Base-by-base conservation (phyloP, 1,140 invertebrate genomes). In the Probaryconus sp. region DNA sequence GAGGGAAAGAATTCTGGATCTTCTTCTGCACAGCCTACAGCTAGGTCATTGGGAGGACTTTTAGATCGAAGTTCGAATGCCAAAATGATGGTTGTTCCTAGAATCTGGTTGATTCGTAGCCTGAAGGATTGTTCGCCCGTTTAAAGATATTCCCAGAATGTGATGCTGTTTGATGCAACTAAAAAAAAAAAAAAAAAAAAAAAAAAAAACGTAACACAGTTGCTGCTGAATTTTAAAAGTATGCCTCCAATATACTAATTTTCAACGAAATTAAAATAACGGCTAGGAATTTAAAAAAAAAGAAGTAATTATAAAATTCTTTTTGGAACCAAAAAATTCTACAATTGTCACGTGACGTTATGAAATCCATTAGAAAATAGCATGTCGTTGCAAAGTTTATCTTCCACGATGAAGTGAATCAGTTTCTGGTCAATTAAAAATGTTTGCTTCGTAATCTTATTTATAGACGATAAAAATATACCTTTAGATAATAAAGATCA, bases 151-250 rank as follows among this genome's bases (percentile, higher is more conserved):
- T 65, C 63, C 43, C 42, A 67, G 51, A 50, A 67, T 13, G 26
- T 55, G 40, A 21, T 56, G 37, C 21, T 21, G 40, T 48, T 47
- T 0, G 26, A 21, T 50, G 33, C 31, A 56, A 11, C 17, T n/a
- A n/a, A n/a, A n/a, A n/a, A n/a, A n/a, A n/a, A n/a, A n/a, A n/a
- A 11, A 1, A 26, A 24, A 56, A 67, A 64, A 63, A 11, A 1
- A 26, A 24, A 56, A 67, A 64, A 63, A 67, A 65, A 65, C 63
- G 63, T 67, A 67, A 67, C 30, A 67, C 63, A 67, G 63, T 56
- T 67, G 63, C 63, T 28, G 31, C 42, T 24, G 31, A 56, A 48
- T 56, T 28, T 26, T 24, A 56, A 30, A 38, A 40, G 38, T 31
- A 35, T 24, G 5, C 26, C 20, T 17, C n/a, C n/a, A n/a, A n/a